These are phyloP conservation scores for Dasypus novemcinctus DNA, from an alignment of 2,113 vertebrate genomes.

Conservation along the genomic window DNA sequence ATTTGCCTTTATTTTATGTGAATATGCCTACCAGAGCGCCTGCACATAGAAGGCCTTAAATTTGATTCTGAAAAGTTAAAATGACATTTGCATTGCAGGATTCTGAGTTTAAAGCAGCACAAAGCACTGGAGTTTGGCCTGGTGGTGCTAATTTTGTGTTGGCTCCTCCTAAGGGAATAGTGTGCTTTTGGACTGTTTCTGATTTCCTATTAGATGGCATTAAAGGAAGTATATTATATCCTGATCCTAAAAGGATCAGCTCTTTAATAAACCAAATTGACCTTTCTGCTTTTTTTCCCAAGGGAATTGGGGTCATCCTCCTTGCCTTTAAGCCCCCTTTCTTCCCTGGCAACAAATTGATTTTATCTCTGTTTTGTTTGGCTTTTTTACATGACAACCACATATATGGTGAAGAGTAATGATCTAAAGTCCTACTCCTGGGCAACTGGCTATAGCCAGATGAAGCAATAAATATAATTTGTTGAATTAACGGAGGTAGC, in stretches of 20 bases:
- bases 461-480: slow-evolving; percentile 71
- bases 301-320: slow-evolving; percentile 63
- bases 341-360: slow-evolving; percentile 74
- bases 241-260: slow-evolving; percentile 80
- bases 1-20: not conserved
- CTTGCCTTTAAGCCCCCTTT: slow-evolving; percentile 66
- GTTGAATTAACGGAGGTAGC: slow-evolving; percentile 68
- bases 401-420: slow-evolving; percentile 72
- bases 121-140: slow-evolving; percentile 58
- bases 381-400: slow-evolving; percentile 72
- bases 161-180: slow-evolving; percentile 71
- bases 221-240: slow-evolving; percentile 78
- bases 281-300: slow-evolving; percentile 72
- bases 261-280: slow-evolving; percentile 80
- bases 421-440: slow-evolving; percentile 64
- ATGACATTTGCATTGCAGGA: slow-evolving; percentile 64
- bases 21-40: slow-evolving; percentile 45
- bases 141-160: slow-evolving; percentile 68
- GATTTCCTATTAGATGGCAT: slow-evolving; percentile 78
- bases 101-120: slow-evolving; percentile 51
- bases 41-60: slow-evolving; percentile 36
- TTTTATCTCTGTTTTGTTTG: slow-evolving; percentile 73
- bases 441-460: slow-evolving; percentile 56
- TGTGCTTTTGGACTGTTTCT: slow-evolving; percentile 74
- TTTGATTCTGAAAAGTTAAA: slow-evolving; percentile 59